A percentile compares a stretch with the other conserved stretches of the same genome.
Evolutionary conservation across 2,113 vertebrate species (phyloP).

Genomic region (Cyphomyrus discorhynchus): DNA sequence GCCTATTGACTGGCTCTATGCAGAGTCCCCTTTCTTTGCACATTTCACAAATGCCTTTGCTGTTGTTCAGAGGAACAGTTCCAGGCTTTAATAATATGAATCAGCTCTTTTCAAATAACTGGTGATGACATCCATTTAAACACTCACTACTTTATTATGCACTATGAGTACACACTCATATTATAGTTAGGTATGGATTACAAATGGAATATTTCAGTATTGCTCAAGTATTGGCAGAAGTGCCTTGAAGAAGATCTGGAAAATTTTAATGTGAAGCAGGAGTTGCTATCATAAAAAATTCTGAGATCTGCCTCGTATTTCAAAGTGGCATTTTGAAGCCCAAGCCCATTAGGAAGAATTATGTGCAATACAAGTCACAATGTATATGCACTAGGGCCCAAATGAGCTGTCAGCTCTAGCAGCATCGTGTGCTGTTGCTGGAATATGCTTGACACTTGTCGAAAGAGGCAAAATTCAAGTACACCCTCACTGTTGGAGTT

Average conservation of each 20-base stretch:
- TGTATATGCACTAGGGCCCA: not conserved
- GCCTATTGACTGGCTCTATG: not conserved
- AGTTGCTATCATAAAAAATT: not conserved
- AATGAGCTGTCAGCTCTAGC: not conserved
- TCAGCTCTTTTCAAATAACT: not conserved
- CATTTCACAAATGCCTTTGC: not conserved
- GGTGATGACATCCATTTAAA: conserved; percentile 19
- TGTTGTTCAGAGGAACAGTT: not conserved
- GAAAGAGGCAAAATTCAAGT: not conserved
- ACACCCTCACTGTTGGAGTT: not conserved
- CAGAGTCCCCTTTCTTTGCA: not conserved
- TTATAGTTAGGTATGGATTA: not conserved
- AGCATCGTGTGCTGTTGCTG: not conserved
- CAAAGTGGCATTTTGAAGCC: not conserved
- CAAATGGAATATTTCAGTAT: not conserved
- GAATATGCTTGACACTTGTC: not conserved
- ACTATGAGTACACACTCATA: not conserved
- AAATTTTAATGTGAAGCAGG: not conserved
- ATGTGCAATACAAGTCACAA: not conserved
- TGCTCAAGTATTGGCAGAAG: not conserved
- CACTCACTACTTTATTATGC: not conserved
- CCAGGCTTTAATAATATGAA: not conserved
- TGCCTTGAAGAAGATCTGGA: not conserved
- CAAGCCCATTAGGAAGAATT: not conserved
- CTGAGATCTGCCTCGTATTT: not conserved